A percentile compares a stretch with the other conserved stretches of the same genome.
These are phyloP conservation scores for Oikopleura albicans DNA, from an alignment of 23 tunicate species.

Conservation along the genomic window DNA sequence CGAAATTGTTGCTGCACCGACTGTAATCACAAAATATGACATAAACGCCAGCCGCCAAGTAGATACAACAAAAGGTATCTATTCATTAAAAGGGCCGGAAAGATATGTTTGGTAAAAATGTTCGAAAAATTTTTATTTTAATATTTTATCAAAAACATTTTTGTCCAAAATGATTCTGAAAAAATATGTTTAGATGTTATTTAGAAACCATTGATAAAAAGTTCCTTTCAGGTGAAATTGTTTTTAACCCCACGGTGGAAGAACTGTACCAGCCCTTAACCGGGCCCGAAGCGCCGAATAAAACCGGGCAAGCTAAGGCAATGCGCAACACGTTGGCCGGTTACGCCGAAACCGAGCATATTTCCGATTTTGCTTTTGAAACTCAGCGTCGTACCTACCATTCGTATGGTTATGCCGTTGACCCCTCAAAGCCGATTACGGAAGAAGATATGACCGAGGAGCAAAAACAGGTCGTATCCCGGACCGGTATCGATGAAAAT, in stretches of 20 bases:
- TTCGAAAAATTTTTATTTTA: no score
- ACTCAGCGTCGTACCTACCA: conserved; percentile 85
- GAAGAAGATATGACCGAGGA: background rate
- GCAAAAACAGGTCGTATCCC: background rate
- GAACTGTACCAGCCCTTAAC: conserved; percentile 67
- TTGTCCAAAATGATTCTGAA: no score
- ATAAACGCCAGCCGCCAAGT: background rate
- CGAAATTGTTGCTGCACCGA: background rate
- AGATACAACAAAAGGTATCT: background rate
- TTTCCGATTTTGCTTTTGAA: conserved; percentile 69
- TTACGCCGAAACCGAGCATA: conserved; percentile 58
- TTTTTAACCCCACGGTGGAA: conserved; percentile 74
- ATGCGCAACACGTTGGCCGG: conserved; percentile 64
- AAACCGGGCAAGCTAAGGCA: conserved; percentile 70
- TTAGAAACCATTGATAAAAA: conserved; percentile 32
- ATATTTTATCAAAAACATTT: no score
- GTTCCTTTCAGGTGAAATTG: conserved; percentile 49
- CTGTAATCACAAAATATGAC: background rate
- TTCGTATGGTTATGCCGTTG: conserved; percentile 43
- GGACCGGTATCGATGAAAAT: background rate
- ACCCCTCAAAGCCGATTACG: background rate
- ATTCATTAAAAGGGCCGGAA: no score
- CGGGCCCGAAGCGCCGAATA: conserved; percentile 83
- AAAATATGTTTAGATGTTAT: no score
- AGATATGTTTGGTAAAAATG: no score